Percentiles rank a stretch among this genome's conserved stretches.
These are phyloP conservation scores for Oostethus manadensis DNA, from an alignment of 2,113 vertebrate genomes.

Conservation along the genomic window DNA sequence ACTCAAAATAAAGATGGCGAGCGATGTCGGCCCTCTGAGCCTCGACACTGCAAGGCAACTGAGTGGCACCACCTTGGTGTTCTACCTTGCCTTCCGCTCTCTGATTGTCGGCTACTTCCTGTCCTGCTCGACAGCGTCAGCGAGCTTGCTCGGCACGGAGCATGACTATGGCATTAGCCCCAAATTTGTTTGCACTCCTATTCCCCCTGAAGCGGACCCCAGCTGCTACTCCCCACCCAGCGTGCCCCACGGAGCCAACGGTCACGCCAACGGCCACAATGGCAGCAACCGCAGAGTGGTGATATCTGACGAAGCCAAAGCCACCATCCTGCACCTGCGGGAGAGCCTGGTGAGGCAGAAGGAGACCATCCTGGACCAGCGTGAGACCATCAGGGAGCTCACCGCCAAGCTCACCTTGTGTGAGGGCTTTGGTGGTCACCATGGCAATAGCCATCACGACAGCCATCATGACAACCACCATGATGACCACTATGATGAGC, in stretches of 20 bases:
- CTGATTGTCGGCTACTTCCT: slow-evolving; percentile 55
- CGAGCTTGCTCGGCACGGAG: slow-evolving; percentile 52
- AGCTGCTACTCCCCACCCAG: slow-evolving; percentile 66
- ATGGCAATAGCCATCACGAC: slow-evolving; percentile 44
- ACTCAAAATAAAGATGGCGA: slow-evolving; percentile 50
- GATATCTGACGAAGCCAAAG: slow-evolving; percentile 77
- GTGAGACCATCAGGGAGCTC: slow-evolving; percentile 78
- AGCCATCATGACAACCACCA: slow-evolving; percentile 31
- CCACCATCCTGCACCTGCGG: slow-evolving; percentile 76
- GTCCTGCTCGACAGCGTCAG: slow-evolving; percentile 40
- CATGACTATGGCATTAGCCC: slow-evolving; percentile 67
- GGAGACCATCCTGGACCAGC: slow-evolving; percentile 79
- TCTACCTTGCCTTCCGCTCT: slow-evolving; percentile 27
- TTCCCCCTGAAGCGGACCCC: slow-evolving; percentile 74
- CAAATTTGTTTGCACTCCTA: slow-evolving; percentile 77
- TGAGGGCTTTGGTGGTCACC: slow-evolving; percentile 69
- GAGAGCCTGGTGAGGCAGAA: slow-evolving; percentile 79
- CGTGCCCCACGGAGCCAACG: slow-evolving; percentile 46
- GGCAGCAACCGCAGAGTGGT: slow-evolving; percentile 34
- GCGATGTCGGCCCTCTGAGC: slow-evolving; percentile 42
- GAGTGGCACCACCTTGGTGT: slow-evolving; percentile 20
- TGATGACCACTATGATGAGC: slow-evolving; percentile 42
- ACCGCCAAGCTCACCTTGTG: slow-evolving; percentile 78
- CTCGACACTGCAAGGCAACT: slow-evolving; percentile 25
- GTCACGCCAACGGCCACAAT: slow-evolving; percentile 26